These are phyloP conservation scores for Dromococcyx pavoninus DNA, from an alignment of 2,797 vertebrate genomes.

Conservation along the genomic window DNA sequence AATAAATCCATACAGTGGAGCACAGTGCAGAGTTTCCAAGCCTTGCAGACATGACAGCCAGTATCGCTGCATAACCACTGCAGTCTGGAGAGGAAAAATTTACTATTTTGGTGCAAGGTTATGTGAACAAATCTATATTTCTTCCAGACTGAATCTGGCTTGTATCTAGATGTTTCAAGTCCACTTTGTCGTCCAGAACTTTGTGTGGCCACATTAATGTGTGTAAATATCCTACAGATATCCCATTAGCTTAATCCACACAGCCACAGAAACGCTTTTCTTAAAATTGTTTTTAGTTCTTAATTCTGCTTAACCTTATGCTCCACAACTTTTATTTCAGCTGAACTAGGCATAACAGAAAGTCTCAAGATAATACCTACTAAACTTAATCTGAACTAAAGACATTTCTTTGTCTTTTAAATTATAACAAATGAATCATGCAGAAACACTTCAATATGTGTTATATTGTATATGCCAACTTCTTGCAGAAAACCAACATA, in stretches of 20 bases:
- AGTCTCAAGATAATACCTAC: background rate
- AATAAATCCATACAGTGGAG: background rate
- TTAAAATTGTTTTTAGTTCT: background rate
- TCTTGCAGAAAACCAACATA: background rate
- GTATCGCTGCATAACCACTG: background rate
- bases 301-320: background rate
- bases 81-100: background rate
- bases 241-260: background rate
- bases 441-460: background rate
- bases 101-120: background rate
- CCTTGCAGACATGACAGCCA: background rate
- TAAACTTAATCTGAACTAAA: background rate
- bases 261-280: background rate
- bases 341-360: background rate
- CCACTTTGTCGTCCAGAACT: background rate
- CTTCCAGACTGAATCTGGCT: background rate
- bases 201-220: background rate
- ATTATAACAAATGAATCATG: background rate
- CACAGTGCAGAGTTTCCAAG: background rate
- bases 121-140: background rate
- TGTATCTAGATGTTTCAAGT: background rate
- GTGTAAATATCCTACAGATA: background rate
- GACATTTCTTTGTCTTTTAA: background rate
- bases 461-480: background rate
- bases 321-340: background rate